Percentiles rank a stretch among this genome's conserved stretches.
phyloP scores from a whole-genome alignment of 2,113 vertebrate genomes.

The Myrmecophaga tridactyla region DNA sequence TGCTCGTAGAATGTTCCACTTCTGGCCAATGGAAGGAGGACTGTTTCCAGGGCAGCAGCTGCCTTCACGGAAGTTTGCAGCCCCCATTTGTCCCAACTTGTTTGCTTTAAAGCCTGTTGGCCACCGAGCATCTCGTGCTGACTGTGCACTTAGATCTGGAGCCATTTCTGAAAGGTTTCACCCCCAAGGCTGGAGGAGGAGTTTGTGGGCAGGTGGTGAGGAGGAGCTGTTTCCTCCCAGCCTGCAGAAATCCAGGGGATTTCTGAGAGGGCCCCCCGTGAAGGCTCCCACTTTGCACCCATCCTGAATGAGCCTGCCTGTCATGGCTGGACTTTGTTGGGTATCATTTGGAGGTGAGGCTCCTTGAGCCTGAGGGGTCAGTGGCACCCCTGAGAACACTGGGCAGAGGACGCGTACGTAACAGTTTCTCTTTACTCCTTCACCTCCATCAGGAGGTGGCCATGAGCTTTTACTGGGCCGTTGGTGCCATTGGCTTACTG shows the following conservation, averaged over 20 bases:
- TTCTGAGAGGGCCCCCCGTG: neutral
- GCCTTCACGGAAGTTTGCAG: fast-evolving
- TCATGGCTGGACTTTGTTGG: neutral
- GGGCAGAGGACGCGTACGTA: too few relatives aligned
- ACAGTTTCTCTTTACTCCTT: too few relatives aligned
- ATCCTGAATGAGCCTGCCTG: fast-evolving
- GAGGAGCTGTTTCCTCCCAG: fast-evolving
- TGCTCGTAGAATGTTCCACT: fast-evolving
- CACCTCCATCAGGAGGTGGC: too few relatives aligned
- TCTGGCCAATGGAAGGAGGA: fast-evolving
- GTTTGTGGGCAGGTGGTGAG: fast-evolving
- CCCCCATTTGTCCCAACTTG: fast-evolving
- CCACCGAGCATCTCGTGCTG: neutral
- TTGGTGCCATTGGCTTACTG: too few relatives aligned
- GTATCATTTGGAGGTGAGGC: fast-evolving
- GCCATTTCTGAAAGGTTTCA: fast-evolving
- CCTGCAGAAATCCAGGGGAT: fast-evolving
- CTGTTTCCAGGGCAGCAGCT: fast-evolving
- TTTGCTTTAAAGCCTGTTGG: neutral
- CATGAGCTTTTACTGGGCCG: too few relatives aligned
- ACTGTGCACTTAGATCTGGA: fast-evolving
- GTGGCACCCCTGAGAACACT: too few relatives aligned
- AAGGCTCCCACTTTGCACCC: too few relatives aligned
- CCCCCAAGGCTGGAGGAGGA: neutral
- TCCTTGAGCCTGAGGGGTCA: too few relatives aligned